A percentile compares a stretch with the other conserved stretches of the same genome.
phyloP scores from a whole-genome alignment of 2,797 vertebrate genomes.

The Squalus acanthias region DNA sequence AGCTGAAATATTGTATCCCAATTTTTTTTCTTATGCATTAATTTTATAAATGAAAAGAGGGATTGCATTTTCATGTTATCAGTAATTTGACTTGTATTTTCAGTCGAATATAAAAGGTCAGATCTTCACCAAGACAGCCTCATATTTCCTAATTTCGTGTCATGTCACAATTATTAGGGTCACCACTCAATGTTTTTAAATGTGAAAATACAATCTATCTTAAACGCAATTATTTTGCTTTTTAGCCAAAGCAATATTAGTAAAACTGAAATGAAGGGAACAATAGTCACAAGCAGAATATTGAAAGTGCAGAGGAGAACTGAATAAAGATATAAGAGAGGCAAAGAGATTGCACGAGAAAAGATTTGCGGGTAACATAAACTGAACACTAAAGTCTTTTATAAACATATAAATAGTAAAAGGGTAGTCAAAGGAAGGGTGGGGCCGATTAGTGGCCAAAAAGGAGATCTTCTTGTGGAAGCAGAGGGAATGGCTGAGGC shows the following conservation, averaged over 20 bases:
- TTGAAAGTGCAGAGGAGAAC: background rate
- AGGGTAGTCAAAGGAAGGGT: background rate
- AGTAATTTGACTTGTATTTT: background rate
- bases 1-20: background rate
- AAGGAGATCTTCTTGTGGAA: background rate
- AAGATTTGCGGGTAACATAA: background rate
- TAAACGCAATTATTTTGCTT: background rate
- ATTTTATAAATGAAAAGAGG: conserved; percentile 11
- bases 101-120: background rate
- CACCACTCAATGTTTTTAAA: conserved; percentile 12
- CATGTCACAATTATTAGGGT: background rate
- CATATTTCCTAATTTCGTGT: background rate
- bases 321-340: background rate
- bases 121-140: background rate
- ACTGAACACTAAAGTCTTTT: background rate
- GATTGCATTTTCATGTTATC: background rate
- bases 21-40: background rate
- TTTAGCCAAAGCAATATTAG: background rate
- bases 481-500: background rate
- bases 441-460: background rate
- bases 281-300: background rate
- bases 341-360: background rate
- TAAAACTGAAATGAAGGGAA: background rate
- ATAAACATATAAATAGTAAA: background rate
- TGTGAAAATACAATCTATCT: background rate